Conservation (phyloP, 2,797 vertebrate genomes). For the Serranus cabrilla region DNA sequence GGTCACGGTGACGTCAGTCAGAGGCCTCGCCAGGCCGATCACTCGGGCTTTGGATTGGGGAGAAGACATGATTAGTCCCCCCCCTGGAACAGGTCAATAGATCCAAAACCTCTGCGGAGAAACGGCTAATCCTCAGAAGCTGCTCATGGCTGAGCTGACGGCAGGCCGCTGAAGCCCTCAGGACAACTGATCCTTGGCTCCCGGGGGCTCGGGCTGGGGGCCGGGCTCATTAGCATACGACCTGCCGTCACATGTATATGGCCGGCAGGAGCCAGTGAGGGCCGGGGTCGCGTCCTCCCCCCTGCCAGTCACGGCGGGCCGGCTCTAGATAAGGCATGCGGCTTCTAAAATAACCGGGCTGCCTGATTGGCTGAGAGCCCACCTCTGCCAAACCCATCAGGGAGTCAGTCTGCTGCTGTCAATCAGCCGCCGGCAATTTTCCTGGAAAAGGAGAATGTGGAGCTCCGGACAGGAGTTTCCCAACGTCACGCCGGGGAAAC, state of each 20-base stretch:
- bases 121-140: constrained; percentile 75
- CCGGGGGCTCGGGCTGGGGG: constrained; percentile 77
- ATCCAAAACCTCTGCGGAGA: constrained; percentile 69
- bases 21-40: constrained; percentile 90
- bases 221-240: constrained; percentile 86
- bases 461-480: constrained; percentile 48
- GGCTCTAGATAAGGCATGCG: constrained; percentile 92
- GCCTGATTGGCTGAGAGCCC: constrained; percentile 89
- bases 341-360: constrained; percentile 93
- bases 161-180: constrained; percentile 83
- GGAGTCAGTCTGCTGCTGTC: constrained; percentile 83
- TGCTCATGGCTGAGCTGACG: constrained; percentile 82
- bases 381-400: constrained; percentile 76
- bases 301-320: constrained; percentile 87
- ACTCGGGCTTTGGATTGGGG: constrained; percentile 92
- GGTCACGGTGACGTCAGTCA: constrained; percentile 94
- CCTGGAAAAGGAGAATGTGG: constrained; percentile 85
- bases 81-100: constrained; percentile 60
- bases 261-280: constrained; percentile 84
- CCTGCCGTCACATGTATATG: constrained; percentile 86
- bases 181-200: constrained; percentile 78
- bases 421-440: constrained; percentile 85
- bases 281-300: constrained; percentile 78
- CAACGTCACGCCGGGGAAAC: constrained; percentile 57
- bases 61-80: constrained; percentile 90